Evolutionary conservation across 2,888 invertebrate genomes (phyloP).

Genomic region (Colletes collaris): DNA sequence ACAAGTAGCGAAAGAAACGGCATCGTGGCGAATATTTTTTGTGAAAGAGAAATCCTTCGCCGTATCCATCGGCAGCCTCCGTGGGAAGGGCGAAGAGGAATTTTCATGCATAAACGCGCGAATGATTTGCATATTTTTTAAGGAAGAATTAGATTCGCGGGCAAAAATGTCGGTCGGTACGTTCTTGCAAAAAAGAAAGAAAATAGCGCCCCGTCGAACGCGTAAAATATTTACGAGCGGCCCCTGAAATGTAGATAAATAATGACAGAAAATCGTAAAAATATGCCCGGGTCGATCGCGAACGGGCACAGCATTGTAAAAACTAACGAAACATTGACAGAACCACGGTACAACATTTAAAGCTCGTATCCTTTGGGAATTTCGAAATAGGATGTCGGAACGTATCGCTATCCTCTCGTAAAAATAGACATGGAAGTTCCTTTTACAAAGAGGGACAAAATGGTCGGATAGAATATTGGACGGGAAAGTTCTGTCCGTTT

Average conservation of each 20-base stretch:
- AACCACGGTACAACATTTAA: not conserved
- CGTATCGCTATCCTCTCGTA: not conserved
- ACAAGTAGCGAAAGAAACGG: too few species aligned
- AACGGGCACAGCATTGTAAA: not conserved
- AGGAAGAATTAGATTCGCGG: too few species aligned
- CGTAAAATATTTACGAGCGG: too few species aligned
- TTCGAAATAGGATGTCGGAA: not conserved
- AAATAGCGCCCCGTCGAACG: too few species aligned
- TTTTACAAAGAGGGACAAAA: slow-evolving; percentile 19
- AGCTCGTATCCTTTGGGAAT: not conserved
- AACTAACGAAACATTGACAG: not conserved
- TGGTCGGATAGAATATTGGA: slow-evolving; percentile 6
- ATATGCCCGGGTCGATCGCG: not conserved
- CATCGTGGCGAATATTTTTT: too few species aligned
- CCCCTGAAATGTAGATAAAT: not conserved
- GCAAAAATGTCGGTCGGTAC: too few species aligned
- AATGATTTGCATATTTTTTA: too few species aligned
- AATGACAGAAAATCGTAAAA: not conserved
- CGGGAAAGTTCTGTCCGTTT: not conserved
- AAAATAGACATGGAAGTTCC: not conserved
- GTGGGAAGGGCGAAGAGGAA: too few species aligned
- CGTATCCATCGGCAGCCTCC: too few species aligned
- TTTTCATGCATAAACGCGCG: too few species aligned
- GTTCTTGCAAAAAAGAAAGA: too few species aligned
- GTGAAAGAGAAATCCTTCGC: too few species aligned